Conservation (phyloP, 2,113 vertebrate genomes). For the Pogona vitticeps region DNA sequence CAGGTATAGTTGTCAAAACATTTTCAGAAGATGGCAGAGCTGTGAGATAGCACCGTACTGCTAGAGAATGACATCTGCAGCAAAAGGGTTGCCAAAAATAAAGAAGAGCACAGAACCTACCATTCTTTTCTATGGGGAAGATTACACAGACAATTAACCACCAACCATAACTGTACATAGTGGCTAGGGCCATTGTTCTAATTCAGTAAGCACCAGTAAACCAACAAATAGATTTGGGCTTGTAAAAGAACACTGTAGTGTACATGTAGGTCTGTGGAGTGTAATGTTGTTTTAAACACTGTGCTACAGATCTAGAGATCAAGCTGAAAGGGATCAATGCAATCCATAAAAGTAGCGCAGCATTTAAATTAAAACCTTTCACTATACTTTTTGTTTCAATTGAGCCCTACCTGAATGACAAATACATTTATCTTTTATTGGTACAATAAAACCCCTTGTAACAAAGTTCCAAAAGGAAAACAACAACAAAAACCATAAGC, state of each 20-base stretch:
- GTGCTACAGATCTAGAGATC: conserved; percentile 33
- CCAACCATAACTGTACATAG: too few species aligned
- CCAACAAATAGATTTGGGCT: background rate
- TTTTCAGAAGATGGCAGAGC: too few species aligned
- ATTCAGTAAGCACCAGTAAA: background rate
- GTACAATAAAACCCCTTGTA: conserved; percentile 48
- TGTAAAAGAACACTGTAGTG: background rate
- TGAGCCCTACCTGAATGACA: conserved; percentile 33
- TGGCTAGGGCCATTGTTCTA: too few species aligned
- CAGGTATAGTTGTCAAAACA: too few species aligned
- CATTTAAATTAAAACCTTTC: conserved; percentile 49
- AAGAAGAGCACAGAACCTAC: too few species aligned
- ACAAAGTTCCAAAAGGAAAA: conserved; percentile 20
- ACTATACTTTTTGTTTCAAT: conserved; percentile 34
- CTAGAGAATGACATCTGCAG: too few species aligned
- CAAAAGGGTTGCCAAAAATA: too few species aligned
- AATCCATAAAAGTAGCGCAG: conserved; percentile 15
- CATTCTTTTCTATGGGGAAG: too few species aligned
- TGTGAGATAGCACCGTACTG: too few species aligned
- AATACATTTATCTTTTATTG: conserved; percentile 57
- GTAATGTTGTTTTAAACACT: background rate
- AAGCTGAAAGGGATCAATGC: conserved; percentile 38
- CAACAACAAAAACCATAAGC: too few species aligned
- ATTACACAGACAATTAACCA: too few species aligned
- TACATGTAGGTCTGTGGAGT: conserved; percentile 4